A percentile compares a stretch with the other conserved stretches of the same genome.
Evolutionary conservation across 2,888 invertebrate species (phyloP).

Genomic region (Spisula solida): DNA sequence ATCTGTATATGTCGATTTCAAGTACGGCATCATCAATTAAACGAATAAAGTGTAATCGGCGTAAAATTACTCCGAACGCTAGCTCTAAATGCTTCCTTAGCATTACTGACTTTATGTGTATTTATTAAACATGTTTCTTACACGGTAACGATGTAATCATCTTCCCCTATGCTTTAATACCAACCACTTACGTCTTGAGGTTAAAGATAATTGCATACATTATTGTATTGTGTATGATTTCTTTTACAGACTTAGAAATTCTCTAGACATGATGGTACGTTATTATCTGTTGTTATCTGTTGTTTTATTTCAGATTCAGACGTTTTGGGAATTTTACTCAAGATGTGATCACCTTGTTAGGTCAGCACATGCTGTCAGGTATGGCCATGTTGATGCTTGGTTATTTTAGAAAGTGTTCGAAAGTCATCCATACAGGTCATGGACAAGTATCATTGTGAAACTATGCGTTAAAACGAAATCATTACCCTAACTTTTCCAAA

Average conservation of each 20-base stretch:
- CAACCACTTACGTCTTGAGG: neutral
- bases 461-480: too few species aligned
- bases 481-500: too few species aligned
- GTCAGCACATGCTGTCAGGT: constrained; percentile 94
- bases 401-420: too few species aligned
- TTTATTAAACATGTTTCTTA: neutral
- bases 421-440: too few species aligned
- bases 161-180: neutral
- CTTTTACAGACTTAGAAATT: too few species aligned
- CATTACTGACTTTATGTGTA: neutral
- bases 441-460: too few species aligned
- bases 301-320: constrained; percentile 90
- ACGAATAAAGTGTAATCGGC: neutral
- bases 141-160: neutral
- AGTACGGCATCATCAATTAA: neutral
- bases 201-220: neutral
- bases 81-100: neutral
- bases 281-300: too few species aligned
- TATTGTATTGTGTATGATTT: too few species aligned
- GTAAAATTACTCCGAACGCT: neutral
- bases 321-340: constrained; percentile 97
- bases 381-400: neutral
- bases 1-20: neutral
- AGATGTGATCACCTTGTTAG: constrained; percentile 95
- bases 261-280: too few species aligned